phyloP scores from a whole-genome alignment of 2,113 vertebrate species.

The Ceyx melanurus region DNA sequence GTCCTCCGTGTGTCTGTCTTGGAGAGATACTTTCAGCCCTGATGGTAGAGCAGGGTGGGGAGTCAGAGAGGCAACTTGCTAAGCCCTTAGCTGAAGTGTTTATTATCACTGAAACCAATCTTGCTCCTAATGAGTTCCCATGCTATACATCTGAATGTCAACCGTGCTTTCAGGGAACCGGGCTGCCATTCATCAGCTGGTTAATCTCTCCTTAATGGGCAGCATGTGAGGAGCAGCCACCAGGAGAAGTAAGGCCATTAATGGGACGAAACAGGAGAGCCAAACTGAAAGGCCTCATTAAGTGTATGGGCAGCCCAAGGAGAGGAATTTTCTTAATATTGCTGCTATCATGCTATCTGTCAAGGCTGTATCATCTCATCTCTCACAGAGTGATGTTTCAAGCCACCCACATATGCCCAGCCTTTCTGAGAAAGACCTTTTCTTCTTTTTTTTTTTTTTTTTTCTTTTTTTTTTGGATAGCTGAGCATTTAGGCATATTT shows the following conservation, averaged over 20 bases:
- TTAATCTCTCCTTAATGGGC: constrained; percentile 37
- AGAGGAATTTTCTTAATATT: neutral
- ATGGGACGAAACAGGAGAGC: neutral
- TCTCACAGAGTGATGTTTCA: neutral
- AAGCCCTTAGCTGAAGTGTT: neutral
- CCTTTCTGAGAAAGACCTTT: neutral
- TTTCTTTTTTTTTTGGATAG: neutral
- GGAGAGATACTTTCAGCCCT: neutral
- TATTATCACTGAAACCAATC: neutral
- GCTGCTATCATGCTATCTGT: neutral
- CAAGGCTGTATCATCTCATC: neutral
- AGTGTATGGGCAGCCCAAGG: neutral
- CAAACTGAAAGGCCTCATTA: constrained; percentile 28
- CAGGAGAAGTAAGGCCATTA: neutral
- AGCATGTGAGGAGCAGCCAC: neutral
- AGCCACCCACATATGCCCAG: neutral
- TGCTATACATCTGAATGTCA: neutral
- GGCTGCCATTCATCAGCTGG: neutral
- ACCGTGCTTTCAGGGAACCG: neutral
- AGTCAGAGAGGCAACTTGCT: neutral
- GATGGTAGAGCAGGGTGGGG: neutral
- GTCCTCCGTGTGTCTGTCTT: neutral
- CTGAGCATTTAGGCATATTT: constrained; percentile 3
- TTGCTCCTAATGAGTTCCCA: neutral
- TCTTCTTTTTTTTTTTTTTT: neutral